Conservation (phyloP, 2,113 vertebrate genomes). For the Chrysochloris asiatica region DNA sequence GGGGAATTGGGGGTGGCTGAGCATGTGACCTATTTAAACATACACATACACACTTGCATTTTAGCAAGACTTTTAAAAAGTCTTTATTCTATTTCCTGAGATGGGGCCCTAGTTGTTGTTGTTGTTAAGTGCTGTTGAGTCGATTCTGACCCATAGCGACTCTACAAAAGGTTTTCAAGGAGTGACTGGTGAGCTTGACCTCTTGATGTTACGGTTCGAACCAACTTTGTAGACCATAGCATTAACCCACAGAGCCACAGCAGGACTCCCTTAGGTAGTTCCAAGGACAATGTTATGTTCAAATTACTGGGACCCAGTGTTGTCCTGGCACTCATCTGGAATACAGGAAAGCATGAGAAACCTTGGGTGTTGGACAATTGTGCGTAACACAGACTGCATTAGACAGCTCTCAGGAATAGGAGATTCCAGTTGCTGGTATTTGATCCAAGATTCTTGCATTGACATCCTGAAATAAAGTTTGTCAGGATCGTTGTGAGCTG, state of each 20-base stretch:
- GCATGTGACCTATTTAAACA: not conserved
- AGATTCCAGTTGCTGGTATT: not conserved
- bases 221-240: too few species aligned
- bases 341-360: not conserved
- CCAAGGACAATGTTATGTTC: not conserved
- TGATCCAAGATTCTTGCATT: not conserved
- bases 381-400: too few species aligned
- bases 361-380: not conserved
- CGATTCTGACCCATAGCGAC: too few species aligned
- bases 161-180: too few species aligned
- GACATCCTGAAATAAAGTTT: not conserved
- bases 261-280: not conserved
- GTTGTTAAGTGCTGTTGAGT: too few species aligned
- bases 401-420: fast-evolving
- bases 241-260: too few species aligned
- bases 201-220: too few species aligned
- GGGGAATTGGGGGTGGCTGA: not conserved
- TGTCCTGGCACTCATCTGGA: not conserved
- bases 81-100: too few species aligned
- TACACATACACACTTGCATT: too few species aligned
- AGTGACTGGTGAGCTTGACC: too few species aligned
- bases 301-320: not conserved
- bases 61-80: too few species aligned
- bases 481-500: not conserved
- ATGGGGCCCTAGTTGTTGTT: too few species aligned